Evolutionary conservation across 2,797 vertebrate genomes (phyloP).

Genomic region (Microcaecilia unicolor): DNA sequence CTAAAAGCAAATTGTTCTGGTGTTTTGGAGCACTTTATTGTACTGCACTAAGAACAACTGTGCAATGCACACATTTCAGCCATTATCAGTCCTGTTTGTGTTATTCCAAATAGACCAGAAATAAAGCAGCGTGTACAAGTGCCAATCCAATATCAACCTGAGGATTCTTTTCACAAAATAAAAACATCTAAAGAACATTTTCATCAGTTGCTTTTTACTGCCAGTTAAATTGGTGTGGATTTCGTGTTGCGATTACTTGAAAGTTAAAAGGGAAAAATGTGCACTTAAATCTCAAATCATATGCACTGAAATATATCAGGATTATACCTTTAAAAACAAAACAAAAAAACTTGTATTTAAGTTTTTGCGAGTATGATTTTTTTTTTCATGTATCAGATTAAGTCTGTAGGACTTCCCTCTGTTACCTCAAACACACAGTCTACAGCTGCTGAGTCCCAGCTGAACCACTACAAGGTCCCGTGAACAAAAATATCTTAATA

Average conservation of each 20-base stretch:
- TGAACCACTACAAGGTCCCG: constrained; percentile 26
- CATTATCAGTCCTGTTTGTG: constrained; percentile 23
- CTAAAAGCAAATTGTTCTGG: constrained; percentile 20
- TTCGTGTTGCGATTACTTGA: constrained; percentile 22
- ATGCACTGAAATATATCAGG: constrained; percentile 23
- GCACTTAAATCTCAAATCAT: constrained; percentile 30
- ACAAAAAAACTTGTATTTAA: too few species aligned
- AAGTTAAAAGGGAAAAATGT: constrained; percentile 39
- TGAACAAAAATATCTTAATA: constrained; percentile 20
- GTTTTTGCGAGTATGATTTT: too few species aligned
- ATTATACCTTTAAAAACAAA: too few species aligned
- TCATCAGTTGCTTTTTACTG: constrained; percentile 29
- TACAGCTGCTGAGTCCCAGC: constrained; percentile 31
- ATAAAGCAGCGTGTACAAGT: constrained; percentile 13
- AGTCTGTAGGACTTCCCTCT: too few species aligned
- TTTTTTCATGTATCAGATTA: too few species aligned
- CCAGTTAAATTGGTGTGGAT: constrained; percentile 27
- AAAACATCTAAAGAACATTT: constrained; percentile 28
- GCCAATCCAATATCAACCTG: constrained; percentile 21
- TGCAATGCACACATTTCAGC: constrained; percentile 32
- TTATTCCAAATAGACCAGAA: constrained; percentile 27
- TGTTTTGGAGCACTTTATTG: constrained; percentile 40
- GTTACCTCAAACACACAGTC: too few species aligned
- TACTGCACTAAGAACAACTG: constrained; percentile 57
- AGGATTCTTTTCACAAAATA: constrained; percentile 27